Base-by-base conservation (phyloP, 2,113 vertebrate genomes). In the Syngnathus scovelli region DNA sequence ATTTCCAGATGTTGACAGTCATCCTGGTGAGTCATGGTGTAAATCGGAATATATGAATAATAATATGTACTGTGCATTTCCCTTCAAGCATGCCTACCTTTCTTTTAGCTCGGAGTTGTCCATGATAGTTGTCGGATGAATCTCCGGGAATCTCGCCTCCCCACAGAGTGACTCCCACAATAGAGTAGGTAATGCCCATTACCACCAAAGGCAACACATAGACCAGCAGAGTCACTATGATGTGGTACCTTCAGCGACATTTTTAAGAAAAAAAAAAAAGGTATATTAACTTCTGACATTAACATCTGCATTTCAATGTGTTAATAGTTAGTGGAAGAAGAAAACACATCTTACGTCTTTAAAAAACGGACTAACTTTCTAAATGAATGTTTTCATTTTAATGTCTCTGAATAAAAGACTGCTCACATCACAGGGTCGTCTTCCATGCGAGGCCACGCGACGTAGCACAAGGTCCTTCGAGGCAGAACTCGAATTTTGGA, bases 81-180 rank as follows among this genome's bases (percentile, higher is more conserved):
- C 19, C 18, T 27, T 68, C 1, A 13, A 56, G 48, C 43, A 37
- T 6, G 1, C 83, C 72, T 92, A 98, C 97, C 97, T 99, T 99
- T 77, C 97, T 92, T 78, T 98, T 99, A 55, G 97, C 95, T 79
- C 90, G 91, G 41, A 99, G 94, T 77, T 99, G 97, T 69, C 97
- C 94, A 0, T 96, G 96, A 37, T 99, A 98, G 79, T 95, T 99
- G 84, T 98, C 80, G 44, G 93, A 95, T 6, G 96, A 94, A 70
- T 96, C 93, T 1, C 97, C 97, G 5, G 97, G 97, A 82, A 99
- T 98, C 83, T 94, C 94, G 69, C 95, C 95, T 81, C 96, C 97
- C 97, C 97, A 99, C 61, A 99, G 90, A 0, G 94, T 98, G 83
- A 95, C 72, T 56, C 96, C 96, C 33, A 99, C 93, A n/a, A 98